phyloP scores from a whole-genome alignment of 2,113 vertebrate genomes.

The Seriola rivoliana region DNA sequence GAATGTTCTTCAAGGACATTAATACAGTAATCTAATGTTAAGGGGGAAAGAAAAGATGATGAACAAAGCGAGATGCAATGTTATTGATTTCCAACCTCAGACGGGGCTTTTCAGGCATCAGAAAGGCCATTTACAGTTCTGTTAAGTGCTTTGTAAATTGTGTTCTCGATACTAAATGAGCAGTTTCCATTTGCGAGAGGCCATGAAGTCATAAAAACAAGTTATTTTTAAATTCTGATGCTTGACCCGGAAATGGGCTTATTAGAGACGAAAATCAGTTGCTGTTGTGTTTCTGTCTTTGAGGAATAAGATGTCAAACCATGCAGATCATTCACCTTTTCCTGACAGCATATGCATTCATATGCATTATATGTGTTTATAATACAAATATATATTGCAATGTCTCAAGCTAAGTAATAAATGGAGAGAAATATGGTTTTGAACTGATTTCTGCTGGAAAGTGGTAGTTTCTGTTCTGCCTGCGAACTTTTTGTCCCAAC shows the following conservation, averaged over 20 bases:
- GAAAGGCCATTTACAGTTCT: slow-evolving; percentile 78
- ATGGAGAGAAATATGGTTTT: neutral
- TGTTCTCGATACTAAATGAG: slow-evolving; percentile 74
- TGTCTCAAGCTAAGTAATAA: neutral
- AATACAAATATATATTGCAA: neutral
- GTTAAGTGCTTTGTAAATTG: slow-evolving; percentile 84
- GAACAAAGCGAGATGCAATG: slow-evolving; percentile 67
- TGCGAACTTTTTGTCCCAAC: too few relatives aligned
- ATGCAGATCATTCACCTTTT: slow-evolving; percentile 13
- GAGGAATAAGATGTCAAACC: slow-evolving; percentile 17
- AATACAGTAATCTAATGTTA: slow-evolving; percentile 63
- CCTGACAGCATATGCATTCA: neutral
- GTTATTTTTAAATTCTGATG: slow-evolving; percentile 75
- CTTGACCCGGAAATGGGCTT: slow-evolving; percentile 53
- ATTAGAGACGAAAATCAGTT: slow-evolving; percentile 50
- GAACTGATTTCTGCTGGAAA: neutral
- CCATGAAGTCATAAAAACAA: slow-evolving; percentile 74
- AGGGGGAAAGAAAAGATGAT: slow-evolving; percentile 63
- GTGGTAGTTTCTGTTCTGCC: neutral
- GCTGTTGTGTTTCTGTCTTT: slow-evolving; percentile 31
- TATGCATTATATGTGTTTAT: neutral
- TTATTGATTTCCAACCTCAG: slow-evolving; percentile 79
- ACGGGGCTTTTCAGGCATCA: slow-evolving; percentile 71
- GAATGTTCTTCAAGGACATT: slow-evolving; percentile 53
- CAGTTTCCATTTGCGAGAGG: slow-evolving; percentile 74